phyloP scores from a whole-genome alignment of 23 tunicate genomes.

The Corella eumyota region DNA sequence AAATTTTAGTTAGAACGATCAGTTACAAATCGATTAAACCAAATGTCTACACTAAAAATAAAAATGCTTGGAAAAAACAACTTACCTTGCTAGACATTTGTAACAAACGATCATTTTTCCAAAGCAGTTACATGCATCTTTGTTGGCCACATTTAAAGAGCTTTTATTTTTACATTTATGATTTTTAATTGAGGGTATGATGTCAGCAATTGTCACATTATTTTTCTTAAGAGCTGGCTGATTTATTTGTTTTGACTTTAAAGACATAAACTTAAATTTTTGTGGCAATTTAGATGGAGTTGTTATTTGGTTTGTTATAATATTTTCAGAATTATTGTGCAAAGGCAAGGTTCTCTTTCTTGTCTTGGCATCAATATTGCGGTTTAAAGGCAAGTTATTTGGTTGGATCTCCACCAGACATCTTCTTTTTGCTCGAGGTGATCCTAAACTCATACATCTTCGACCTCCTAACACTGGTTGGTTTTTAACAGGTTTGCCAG shows the following conservation, averaged over 20 bases:
- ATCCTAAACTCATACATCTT: not conserved
- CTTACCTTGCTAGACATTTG: conserved; percentile 52
- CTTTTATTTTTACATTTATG: not conserved
- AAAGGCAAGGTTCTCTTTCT: not conserved
- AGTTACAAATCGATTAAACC: not conserved
- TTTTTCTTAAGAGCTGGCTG: no score
- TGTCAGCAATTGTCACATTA: conserved; percentile 31
- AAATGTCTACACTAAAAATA: not conserved
- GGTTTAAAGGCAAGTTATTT: conserved; percentile 1
- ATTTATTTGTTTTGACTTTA: no score
- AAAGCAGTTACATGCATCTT: conserved; percentile 24
- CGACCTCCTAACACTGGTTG: not conserved
- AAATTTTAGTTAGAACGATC: not conserved
- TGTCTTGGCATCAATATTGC: conserved; percentile 2
- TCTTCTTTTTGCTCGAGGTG: conserved; percentile 27
- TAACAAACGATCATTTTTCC: conserved; percentile 42
- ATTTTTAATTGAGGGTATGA: conserved; percentile 34
- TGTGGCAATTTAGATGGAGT: no score
- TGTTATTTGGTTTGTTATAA: not conserved
- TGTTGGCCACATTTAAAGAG: not conserved
- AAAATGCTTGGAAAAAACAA: not conserved
- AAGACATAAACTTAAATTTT: no score
- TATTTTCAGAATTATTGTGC: conserved; percentile 4
- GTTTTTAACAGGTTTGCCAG: not conserved
- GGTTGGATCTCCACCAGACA: conserved; percentile 35